These are phyloP conservation scores for Pocillopora verrucosa DNA, from an alignment of 64 coral and sea anemone species.

Conservation along the genomic window DNA sequence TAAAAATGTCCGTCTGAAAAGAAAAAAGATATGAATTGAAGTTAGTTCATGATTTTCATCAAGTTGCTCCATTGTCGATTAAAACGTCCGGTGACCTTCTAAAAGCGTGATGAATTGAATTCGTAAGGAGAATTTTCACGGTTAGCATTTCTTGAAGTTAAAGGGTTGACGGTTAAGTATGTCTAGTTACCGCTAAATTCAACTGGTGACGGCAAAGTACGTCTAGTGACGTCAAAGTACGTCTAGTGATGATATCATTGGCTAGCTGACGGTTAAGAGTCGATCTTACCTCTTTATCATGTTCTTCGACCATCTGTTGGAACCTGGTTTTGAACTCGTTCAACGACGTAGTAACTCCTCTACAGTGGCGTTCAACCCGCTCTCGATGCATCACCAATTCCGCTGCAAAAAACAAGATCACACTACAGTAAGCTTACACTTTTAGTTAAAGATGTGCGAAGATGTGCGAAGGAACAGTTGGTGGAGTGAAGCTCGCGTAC, in stretches of 20 bases:
- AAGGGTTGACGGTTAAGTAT: not conserved
- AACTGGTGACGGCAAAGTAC: no score
- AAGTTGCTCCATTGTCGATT: no score
- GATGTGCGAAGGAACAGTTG: no score
- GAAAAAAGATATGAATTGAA: not conserved
- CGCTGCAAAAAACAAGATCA: conserved; percentile 33
- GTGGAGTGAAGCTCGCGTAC: no score
- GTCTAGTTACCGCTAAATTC: no score
- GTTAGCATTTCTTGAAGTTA: not conserved
- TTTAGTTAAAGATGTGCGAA: not conserved
- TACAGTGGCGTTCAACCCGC: conserved; percentile 92
- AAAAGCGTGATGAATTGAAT: not conserved
- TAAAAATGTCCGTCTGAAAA: conserved; percentile 89
- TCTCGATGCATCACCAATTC: conserved; percentile 96
- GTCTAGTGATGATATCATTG: no score
- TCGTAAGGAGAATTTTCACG: not conserved
- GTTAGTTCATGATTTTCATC: no score
- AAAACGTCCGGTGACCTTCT: no score
- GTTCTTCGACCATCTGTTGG: conserved; percentile 96
- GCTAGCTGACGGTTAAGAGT: not conserved
- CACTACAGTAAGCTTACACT: not conserved
- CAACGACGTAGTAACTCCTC: conserved; percentile 79
- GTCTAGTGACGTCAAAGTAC: no score
- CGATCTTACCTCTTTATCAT: conserved; percentile 86
- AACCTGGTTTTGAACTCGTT: conserved; percentile 95